Evolutionary conservation across 2,888 invertebrate species (phyloP), one percentile per base, ranked within the genome.

Genomic region (Protodeltote pygarga): DNA sequence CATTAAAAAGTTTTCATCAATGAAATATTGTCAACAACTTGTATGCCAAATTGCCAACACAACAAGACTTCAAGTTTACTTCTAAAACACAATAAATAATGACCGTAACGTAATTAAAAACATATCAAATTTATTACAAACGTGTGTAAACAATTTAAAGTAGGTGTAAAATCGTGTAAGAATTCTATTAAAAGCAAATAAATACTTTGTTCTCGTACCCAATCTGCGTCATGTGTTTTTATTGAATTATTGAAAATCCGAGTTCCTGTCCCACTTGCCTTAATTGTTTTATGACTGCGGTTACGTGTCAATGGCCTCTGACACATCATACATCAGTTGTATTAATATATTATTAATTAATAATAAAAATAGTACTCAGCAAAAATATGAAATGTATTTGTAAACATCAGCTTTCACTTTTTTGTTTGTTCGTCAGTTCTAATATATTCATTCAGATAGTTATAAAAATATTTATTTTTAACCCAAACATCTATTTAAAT

Each of bases 261-360:
- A 68, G 40, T 74, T 65, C 53, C 50, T 73, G 73, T 65, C 63
- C 73, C 50, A 65, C 57, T 73, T 75, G 55, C 71, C 76, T 79
- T 83, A 81, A 82, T 82, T 72, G 75, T 69, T 73, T 81, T 75
- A 68, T 73, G 74, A 79, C 63, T 72, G 69, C 65, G 58, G 60
- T 66, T 51, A 40, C 45, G 38, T 61, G 73, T 73, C 69, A 75
- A 64, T 72, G 71, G 77, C 73, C 77, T 71, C 47, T 58, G 45
- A 54, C 57, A 42, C 48, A 63, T 58, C 47, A 37, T 50, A 57
- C 50, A 46, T 29, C 34, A 35, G 41, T 60, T 49, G 42, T 35
- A 46, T 32, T 42, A 29, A 45, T 49, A 20, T 29, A 19, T 13
- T 11, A 17, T n/a, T 24, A 24, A 28, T 8, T n/a, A 15, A 28